Evolutionary conservation across 2,797 vertebrate species (phyloP).

Genomic region (Petrocephalus schoutedeni): DNA sequence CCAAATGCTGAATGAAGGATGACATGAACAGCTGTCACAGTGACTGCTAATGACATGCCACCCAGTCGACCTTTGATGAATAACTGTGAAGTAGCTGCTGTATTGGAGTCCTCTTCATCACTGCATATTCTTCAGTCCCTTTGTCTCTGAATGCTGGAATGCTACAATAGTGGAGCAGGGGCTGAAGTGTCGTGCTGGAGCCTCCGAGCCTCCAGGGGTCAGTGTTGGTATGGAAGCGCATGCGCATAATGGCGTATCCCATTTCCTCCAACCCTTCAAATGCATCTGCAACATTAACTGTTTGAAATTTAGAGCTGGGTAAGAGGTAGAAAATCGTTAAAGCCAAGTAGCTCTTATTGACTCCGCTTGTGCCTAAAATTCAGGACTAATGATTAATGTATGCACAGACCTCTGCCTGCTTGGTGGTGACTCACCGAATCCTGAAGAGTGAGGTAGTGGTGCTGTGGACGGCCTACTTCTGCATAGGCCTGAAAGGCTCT

Average conservation of each 20-base stretch:
- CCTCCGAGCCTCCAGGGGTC: not conserved
- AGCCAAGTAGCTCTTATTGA: slow-evolving; percentile 5
- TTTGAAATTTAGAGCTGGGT: not conserved
- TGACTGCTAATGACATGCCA: not conserved
- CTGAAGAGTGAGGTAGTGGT: slow-evolving; percentile 27
- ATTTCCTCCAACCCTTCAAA: not conserved
- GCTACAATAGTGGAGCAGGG: not conserved
- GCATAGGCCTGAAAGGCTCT: slow-evolving; percentile 17
- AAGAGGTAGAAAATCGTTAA: slow-evolving; percentile 4
- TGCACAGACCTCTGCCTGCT: slow-evolving; percentile 25
- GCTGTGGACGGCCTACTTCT: slow-evolving; percentile 24
- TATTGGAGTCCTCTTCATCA: no score
- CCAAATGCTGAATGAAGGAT: not conserved
- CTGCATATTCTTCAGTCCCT: not conserved
- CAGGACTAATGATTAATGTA: slow-evolving; percentile 38
- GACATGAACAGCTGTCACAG: not conserved
- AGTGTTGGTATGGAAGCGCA: not conserved
- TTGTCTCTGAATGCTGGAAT: not conserved
- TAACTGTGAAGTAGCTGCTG: not conserved
- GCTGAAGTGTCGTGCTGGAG: not conserved
- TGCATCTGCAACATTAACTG: not conserved
- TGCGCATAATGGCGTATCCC: no score
- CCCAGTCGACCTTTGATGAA: not conserved
- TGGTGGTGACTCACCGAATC: slow-evolving; percentile 34
- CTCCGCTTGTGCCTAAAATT: slow-evolving; percentile 17